These are phyloP conservation scores for Sebastolobus altivelis DNA, from an alignment of 2,797 vertebrate genomes.

Conservation along the genomic window DNA sequence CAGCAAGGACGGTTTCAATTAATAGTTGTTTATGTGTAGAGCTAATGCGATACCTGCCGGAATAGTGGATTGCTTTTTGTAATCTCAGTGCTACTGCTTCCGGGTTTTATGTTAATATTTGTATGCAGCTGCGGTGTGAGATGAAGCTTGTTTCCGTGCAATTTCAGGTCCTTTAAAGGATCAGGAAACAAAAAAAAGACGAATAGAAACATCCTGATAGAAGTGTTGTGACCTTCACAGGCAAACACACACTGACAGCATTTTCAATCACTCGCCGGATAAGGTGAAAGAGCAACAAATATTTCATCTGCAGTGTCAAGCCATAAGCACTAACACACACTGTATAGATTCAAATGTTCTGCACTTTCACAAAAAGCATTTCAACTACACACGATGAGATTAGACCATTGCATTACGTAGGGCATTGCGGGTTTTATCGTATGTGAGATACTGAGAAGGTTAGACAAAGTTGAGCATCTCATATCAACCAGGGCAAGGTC, in stretches of 20 bases:
- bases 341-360: slow-evolving; percentile 27
- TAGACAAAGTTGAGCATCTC: slow-evolving; percentile 32
- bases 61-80: slow-evolving; percentile 63
- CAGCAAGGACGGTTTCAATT: slow-evolving; percentile 72
- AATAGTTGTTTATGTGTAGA: slow-evolving; percentile 68
- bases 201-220: slow-evolving; percentile 53
- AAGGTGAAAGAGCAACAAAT: slow-evolving; percentile 54
- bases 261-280: slow-evolving; percentile 58
- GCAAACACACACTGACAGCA: slow-evolving; percentile 54
- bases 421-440: slow-evolving; percentile 59
- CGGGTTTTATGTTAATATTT: slow-evolving; percentile 37
- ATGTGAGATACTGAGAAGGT: slow-evolving; percentile 76
- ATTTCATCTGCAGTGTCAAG: slow-evolving; percentile 49
- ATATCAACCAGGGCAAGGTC: slow-evolving; percentile 48
- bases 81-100: slow-evolving; percentile 49
- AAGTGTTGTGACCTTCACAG: slow-evolving; percentile 64
- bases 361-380: slow-evolving; percentile 42
- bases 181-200: slow-evolving; percentile 43
- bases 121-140: slow-evolving; percentile 18
- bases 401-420: slow-evolving; percentile 45
- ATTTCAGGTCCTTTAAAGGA: slow-evolving; percentile 26
- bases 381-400: slow-evolving; percentile 51
- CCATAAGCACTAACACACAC: slow-evolving; percentile 26
- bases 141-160: slow-evolving; percentile 9
- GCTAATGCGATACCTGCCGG: slow-evolving; percentile 43